Conservation (phyloP, 2,797 vertebrate genomes). For the Catostomus latipinnis region DNA sequence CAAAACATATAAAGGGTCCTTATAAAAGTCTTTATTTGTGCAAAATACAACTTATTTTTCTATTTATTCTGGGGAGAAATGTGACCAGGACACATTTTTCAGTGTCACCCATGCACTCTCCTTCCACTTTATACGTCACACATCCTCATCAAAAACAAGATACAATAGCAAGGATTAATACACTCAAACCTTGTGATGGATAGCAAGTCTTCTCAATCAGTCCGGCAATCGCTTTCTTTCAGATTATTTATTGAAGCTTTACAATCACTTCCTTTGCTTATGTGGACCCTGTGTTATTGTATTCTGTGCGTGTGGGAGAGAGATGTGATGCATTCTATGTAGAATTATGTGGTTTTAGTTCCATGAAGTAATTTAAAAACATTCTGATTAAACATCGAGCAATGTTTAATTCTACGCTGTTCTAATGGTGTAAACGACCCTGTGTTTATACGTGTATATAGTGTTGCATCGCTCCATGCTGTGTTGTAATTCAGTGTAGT, state of each 20-base stretch:
- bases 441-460: not conserved
- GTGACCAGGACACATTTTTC: no score
- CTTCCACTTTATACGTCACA: not conserved
- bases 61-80: no score
- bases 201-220: slow-evolving; percentile 12
- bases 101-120: not conserved
- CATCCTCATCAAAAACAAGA: slow-evolving; percentile 14
- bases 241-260: slow-evolving; percentile 30
- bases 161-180: slow-evolving; percentile 17
- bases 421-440: not conserved
- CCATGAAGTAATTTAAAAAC: not conserved
- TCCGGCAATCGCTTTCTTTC: slow-evolving; percentile 28
- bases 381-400: not conserved
- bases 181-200: slow-evolving; percentile 10
- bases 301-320: slow-evolving; percentile 9
- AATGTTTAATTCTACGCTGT: not conserved
- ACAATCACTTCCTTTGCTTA: slow-evolving; percentile 35
- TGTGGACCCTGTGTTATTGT: not conserved
- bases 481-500: not conserved
- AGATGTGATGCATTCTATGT: not conserved
- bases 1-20: no score
- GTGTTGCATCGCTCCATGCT: not conserved
- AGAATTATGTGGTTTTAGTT: slow-evolving; percentile 14
- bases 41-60: no score
- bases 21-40: no score